Percentiles rank a stretch among this genome's conserved stretches.
Evolutionary conservation across 2,113 vertebrate species (phyloP).

Genomic region (Atractosteus spatula): DNA sequence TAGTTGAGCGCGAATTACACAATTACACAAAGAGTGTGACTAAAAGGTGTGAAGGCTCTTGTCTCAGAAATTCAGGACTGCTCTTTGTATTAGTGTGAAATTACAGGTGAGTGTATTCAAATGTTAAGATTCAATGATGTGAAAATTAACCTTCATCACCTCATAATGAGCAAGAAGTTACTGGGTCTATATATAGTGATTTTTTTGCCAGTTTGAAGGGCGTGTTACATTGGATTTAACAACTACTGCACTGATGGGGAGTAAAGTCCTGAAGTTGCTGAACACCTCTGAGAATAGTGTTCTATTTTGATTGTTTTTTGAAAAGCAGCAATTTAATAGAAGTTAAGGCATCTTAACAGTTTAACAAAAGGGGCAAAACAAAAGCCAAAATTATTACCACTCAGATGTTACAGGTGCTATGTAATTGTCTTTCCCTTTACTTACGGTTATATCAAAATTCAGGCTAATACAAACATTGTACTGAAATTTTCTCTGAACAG

Average conservation of each 20-base stretch:
- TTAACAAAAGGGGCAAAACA: no score
- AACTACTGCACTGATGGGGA: no score
- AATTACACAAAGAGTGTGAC: neutral
- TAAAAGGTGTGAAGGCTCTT: neutral
- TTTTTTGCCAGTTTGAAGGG: neutral
- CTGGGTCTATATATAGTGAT: neutral
- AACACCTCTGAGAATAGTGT: neutral
- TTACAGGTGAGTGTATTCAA: neutral
- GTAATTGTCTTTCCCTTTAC: no score
- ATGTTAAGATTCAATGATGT: slow-evolving; percentile 6
- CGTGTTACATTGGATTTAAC: neutral
- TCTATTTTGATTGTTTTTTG: no score
- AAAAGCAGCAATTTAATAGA: no score
- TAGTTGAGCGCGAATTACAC: neutral
- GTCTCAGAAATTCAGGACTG: neutral
- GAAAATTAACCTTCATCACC: slow-evolving; percentile 19
- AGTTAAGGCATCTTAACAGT: no score
- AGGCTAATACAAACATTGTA: no score
- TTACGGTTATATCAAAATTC: no score
- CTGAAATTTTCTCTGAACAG: no score
- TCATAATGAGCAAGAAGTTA: slow-evolving; percentile 12
- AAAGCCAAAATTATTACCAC: no score
- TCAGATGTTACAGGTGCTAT: no score
- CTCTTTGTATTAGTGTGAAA: slow-evolving; percentile 12
- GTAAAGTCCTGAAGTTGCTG: neutral